Conservation (phyloP, 2,797 vertebrate species). For the Discoglossus pictus region DNA sequence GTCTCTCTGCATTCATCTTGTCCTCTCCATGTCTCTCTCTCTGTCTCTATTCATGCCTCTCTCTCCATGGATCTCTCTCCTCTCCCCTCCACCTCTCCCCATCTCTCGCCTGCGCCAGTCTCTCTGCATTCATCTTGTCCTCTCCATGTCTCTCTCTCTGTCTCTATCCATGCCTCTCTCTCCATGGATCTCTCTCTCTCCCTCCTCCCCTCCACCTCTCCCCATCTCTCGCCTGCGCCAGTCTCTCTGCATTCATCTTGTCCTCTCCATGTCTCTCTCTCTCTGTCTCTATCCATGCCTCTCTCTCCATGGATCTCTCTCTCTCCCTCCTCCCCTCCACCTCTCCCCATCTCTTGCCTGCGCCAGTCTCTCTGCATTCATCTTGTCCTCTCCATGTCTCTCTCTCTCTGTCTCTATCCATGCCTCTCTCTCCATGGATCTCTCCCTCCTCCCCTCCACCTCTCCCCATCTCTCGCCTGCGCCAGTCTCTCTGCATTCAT, state of each 20-base stretch:
- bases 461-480: not conserved
- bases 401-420: not conserved
- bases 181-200: not conserved
- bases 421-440: conserved; percentile 44
- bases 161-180: not conserved
- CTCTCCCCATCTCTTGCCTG: not conserved
- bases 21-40: too few relatives aligned
- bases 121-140: too few relatives aligned
- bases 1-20: conserved; percentile 42
- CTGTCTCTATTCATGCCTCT: conserved; percentile 30
- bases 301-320: conserved; percentile 38
- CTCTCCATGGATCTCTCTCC: not conserved
- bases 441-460: conserved; percentile 24
- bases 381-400: not conserved
- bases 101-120: too few relatives aligned
- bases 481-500: not conserved
- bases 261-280: conserved; percentile 28
- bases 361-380: conserved; percentile 16
- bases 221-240: too few relatives aligned
- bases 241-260: conserved; percentile 19
- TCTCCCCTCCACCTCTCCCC: not conserved
- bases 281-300: conserved; percentile 52
- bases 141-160: not conserved
- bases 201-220: conserved; percentile 42
- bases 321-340: not conserved